Evolutionary conservation across 2,797 vertebrate species (phyloP).

Genomic region (Danio jaintianensis): DNA sequence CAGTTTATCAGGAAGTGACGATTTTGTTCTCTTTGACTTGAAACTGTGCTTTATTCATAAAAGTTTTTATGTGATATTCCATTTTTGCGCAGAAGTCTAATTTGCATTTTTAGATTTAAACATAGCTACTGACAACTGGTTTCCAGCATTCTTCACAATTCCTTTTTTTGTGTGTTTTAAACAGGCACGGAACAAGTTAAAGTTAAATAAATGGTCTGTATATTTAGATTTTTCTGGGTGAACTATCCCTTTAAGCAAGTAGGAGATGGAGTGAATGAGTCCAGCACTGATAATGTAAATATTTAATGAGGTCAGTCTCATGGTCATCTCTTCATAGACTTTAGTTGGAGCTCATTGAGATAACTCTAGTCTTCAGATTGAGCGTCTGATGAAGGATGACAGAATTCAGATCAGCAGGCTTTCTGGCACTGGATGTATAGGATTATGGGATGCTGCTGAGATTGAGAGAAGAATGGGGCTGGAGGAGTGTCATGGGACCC

Average conservation of each 20-base stretch:
- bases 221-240: too few relatives aligned
- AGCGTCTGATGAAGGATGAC: conserved; percentile 47
- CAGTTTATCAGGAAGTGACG: too few relatives aligned
- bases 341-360: conserved; percentile 14
- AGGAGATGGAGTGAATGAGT: background rate
- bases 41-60: too few relatives aligned
- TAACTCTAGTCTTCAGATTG: conserved; percentile 22
- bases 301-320: conserved; percentile 41
- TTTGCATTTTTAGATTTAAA: too few relatives aligned
- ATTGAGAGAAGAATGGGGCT: conserved; percentile 12
- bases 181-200: too few relatives aligned
- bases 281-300: background rate
- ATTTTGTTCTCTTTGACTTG: too few relatives aligned
- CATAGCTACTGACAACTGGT: too few relatives aligned
- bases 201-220: too few relatives aligned
- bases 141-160: too few relatives aligned
- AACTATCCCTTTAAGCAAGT: background rate
- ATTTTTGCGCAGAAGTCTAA: too few relatives aligned
- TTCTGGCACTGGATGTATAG: conserved; percentile 47
- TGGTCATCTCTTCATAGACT: conserved; percentile 12
- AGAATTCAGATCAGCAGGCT: conserved; percentile 46
- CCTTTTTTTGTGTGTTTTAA: too few relatives aligned
- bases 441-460: conserved; percentile 49
- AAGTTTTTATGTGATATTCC: too few relatives aligned
- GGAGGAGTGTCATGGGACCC: conserved; percentile 4